phyloP scores from a whole-genome alignment of 2,113 vertebrate species.

The Triplophysa siluroides region DNA sequence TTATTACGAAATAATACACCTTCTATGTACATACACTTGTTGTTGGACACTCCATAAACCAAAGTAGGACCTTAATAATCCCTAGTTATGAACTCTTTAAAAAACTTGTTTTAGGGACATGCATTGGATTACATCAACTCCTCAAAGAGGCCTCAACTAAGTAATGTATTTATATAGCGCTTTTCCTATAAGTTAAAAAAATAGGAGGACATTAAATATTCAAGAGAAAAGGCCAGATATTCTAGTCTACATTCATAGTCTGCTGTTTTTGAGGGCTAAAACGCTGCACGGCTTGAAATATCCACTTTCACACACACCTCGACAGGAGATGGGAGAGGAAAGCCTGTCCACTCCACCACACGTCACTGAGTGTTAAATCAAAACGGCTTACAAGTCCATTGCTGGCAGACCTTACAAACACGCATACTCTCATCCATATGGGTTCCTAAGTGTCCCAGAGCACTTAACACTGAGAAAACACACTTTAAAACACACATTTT shows the following conservation, averaged over 20 bases:
- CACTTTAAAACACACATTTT: not conserved
- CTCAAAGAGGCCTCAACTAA: not conserved
- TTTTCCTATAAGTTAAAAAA: constrained; percentile 2
- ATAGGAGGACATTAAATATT: constrained; percentile 28
- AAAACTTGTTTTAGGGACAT: not conserved
- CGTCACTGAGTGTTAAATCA: constrained; percentile 33
- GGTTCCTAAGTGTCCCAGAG: constrained; percentile 10
- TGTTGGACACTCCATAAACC: no score
- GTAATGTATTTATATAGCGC: not conserved
- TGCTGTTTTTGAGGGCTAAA: constrained; percentile 8
- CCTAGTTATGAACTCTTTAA: no score
- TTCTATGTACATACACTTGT: no score
- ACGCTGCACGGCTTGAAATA: not conserved
- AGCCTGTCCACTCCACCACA: not conserved
- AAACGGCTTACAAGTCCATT: constrained; percentile 18
- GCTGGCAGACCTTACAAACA: constrained; percentile 1
- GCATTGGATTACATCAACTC: constrained; percentile 2
- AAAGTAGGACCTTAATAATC: no score
- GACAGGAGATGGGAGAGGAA: not conserved
- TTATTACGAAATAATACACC: no score
- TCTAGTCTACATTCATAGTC: not conserved
- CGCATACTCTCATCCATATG: not conserved
- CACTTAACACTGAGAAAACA: constrained; percentile 36
- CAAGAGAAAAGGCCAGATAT: constrained; percentile 36
- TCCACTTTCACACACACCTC: constrained; percentile 11